phyloP scores from a whole-genome alignment of 2,888 invertebrate species.

The Mesorhabditis sp. region DNA sequence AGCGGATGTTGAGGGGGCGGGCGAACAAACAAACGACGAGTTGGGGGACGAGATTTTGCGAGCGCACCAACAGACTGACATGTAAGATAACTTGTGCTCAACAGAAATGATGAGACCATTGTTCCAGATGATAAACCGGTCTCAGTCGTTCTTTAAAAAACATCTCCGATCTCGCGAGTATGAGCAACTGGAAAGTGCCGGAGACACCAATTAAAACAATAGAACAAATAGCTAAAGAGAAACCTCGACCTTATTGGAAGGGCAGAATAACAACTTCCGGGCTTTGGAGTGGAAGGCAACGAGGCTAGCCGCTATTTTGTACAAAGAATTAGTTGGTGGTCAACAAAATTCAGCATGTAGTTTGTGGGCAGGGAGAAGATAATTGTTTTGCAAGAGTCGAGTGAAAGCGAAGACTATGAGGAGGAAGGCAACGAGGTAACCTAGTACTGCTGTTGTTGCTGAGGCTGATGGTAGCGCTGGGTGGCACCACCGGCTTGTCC shows the following conservation, averaged over 20 bases:
- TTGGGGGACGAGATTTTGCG: conserved; percentile 2
- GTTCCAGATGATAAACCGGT: not conserved
- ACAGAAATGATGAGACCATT: conserved; percentile 2
- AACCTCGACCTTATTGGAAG: not conserved
- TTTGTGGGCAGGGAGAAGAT: not conserved
- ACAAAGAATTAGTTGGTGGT: conserved; percentile 4
- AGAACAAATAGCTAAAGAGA: not conserved
- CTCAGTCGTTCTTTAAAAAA: not conserved
- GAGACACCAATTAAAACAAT: not conserved
- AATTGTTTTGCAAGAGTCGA: not conserved
- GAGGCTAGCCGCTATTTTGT: not conserved
- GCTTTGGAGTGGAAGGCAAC: not conserved
- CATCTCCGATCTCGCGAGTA: not conserved
- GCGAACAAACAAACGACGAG: not conserved
- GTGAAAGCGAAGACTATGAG: not conserved
- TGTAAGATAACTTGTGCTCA: not conserved
- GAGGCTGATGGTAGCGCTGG: conserved; percentile 32
- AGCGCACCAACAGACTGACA: conserved; percentile 2
- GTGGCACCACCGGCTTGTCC: conserved; percentile 15
- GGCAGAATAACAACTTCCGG: not conserved
- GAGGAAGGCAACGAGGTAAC: conserved; percentile 3
- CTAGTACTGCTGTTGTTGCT: conserved; percentile 37
- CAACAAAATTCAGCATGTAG: conserved; percentile 1
- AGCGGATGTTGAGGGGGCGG: conserved; percentile 7
- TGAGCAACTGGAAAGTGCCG: not conserved